These are phyloP conservation scores for Erebia epiphron DNA, from an alignment of 2,888 invertebrate genomes.

Conservation along the genomic window DNA sequence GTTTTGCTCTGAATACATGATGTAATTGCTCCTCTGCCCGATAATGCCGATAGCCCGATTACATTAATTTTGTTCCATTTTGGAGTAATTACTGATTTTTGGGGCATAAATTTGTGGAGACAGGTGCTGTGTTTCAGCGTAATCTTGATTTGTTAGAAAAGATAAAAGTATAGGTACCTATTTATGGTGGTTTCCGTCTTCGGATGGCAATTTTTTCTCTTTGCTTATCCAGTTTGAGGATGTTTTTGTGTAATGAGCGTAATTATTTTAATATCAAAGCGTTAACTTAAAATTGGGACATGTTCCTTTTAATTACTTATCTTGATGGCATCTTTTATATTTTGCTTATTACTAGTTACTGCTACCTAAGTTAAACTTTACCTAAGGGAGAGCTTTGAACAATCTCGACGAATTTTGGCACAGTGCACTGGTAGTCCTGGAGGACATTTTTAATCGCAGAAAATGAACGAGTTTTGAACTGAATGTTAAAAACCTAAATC, in stretches of 20 bases:
- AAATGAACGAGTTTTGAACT: too few species aligned
- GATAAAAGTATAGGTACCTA: conserved; percentile 3
- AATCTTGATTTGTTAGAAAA: conserved; percentile 34
- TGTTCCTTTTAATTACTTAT: too few species aligned
- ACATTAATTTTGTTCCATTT: conserved; percentile 41
- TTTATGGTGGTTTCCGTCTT: neutral
- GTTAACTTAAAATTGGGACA: too few species aligned
- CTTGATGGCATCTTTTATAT: too few species aligned
- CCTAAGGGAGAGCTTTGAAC: too few species aligned
- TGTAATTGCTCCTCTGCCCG: conserved; percentile 40
- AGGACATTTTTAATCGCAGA: too few species aligned
- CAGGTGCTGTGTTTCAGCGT: conserved; percentile 38
- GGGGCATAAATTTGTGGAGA: conserved; percentile 38
- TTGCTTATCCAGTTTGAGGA: neutral
- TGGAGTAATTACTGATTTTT: conserved; percentile 42
- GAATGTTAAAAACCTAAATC: too few species aligned
- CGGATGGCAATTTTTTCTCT: neutral
- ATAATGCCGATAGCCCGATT: conserved; percentile 42
- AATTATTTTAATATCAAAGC: too few species aligned
- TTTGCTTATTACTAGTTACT: too few species aligned
- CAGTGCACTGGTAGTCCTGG: too few species aligned
- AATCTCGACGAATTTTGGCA: too few species aligned
- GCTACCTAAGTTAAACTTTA: too few species aligned
- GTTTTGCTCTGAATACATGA: conserved; percentile 41
- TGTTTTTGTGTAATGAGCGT: neutral